A percentile compares a stretch with the other conserved stretches of the same genome.
Conservation (phyloP, 1,140 invertebrate genomes). For the Leptopilina boulardi region DNA sequence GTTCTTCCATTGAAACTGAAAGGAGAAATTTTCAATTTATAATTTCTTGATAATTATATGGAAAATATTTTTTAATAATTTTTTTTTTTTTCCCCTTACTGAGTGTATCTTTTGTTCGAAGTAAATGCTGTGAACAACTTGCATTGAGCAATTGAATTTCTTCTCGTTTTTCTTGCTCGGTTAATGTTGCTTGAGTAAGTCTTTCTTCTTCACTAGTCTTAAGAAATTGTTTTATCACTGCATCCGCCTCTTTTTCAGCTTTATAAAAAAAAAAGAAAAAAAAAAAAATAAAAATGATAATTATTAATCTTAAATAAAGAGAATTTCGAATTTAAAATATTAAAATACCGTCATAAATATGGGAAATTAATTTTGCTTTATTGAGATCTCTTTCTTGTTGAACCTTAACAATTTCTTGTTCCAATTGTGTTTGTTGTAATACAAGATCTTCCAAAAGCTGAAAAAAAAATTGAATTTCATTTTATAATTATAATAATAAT, state of each 20-base stretch:
- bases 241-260: constrained; percentile 81
- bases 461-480: constrained; percentile 49
- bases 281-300: constrained; percentile 18
- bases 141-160: constrained; percentile 79
- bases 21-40: constrained; percentile 51
- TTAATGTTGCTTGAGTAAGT: constrained; percentile 78
- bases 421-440: constrained; percentile 80
- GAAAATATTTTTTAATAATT: constrained; percentile 29
- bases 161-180: constrained; percentile 81
- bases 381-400: constrained; percentile 81
- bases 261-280: constrained; percentile 61
- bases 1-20: constrained; percentile 80
- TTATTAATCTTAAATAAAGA: too few species aligned
- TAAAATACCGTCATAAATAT: constrained; percentile 67
- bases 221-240: constrained; percentile 81
- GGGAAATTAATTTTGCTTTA: constrained; percentile 76
- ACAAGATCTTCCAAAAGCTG: constrained; percentile 80
- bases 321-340: constrained; percentile 30
- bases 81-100: constrained; percentile 39
- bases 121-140: constrained; percentile 71
- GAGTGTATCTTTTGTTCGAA: constrained; percentile 71
- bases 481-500: constrained; percentile 29
- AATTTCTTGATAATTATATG: constrained; percentile 11
- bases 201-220: constrained; percentile 77
- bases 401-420: constrained; percentile 80